Evolutionary conservation across 2,797 vertebrate genomes (phyloP).

Genomic region (Diceros bicornis): DNA sequence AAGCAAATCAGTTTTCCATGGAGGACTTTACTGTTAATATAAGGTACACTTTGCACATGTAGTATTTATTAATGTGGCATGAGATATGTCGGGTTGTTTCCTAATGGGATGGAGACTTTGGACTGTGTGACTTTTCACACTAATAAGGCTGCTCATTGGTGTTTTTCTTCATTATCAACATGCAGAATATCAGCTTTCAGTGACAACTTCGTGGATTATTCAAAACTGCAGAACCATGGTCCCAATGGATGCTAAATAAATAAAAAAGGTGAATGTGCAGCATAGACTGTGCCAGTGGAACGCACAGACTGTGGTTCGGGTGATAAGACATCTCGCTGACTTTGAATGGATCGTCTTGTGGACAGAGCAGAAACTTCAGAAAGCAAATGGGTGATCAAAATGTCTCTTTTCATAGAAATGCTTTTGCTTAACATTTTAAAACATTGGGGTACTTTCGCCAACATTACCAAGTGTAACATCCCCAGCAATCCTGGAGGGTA

Average conservation of each 20-base stretch:
- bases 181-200: constrained; percentile 71
- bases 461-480: background rate
- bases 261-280: constrained; percentile 43
- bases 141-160: constrained; percentile 77
- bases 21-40: constrained; percentile 60
- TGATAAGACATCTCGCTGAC: background rate
- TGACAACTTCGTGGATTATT: constrained; percentile 74
- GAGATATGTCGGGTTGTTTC: constrained; percentile 70
- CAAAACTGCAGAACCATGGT: constrained; percentile 47
- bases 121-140: constrained; percentile 74
- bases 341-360: background rate
- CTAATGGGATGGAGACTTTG: constrained; percentile 75
- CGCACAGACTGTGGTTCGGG: background rate
- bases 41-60: constrained; percentile 55
- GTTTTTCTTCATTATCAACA: constrained; percentile 78
- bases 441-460: background rate
- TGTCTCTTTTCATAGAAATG: constrained; percentile 51
- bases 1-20: constrained; percentile 76
- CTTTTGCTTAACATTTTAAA: constrained; percentile 35
- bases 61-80: constrained; percentile 80
- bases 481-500: background rate
- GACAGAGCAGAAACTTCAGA: constrained; percentile 3
- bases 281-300: background rate
- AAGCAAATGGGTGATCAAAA: constrained; percentile 22
- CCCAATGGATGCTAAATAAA: constrained; percentile 66